Conservation (phyloP, 1,140 invertebrate species). For the Pinna nobilis region DNA sequence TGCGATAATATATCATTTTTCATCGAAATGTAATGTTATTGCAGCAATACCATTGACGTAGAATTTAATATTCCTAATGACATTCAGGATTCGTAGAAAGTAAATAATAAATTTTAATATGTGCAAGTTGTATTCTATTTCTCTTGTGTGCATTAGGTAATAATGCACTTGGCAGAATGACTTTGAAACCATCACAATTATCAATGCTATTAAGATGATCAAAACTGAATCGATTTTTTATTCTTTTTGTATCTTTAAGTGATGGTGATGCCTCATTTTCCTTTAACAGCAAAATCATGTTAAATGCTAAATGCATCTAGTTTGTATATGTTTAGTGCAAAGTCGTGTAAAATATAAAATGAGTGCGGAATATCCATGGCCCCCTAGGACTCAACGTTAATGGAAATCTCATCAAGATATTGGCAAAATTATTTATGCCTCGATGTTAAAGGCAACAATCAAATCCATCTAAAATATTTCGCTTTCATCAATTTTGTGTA, state of each 20-base stretch:
- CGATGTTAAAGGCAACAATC: conserved; percentile 38
- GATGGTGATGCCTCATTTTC: conserved; percentile 36
- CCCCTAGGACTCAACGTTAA: conserved; percentile 26
- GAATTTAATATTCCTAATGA: conserved; percentile 47
- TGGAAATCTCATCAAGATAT: conserved; percentile 40
- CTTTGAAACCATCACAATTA: conserved; percentile 52
- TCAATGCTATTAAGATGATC: conserved; percentile 48
- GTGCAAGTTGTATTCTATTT: conserved; percentile 44
- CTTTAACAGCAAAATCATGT: conserved; percentile 49
- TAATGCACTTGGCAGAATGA: conserved; percentile 48
- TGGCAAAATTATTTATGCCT: conserved; percentile 47
- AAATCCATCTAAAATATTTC: conserved; percentile 35
- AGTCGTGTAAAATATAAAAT: conserved; percentile 49
- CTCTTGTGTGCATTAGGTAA: conserved; percentile 51
- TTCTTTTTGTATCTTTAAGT: conserved; percentile 46
- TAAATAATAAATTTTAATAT: conserved; percentile 54
- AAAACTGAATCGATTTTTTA: conserved; percentile 50
- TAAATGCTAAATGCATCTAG: conserved; percentile 47
- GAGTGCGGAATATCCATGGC: conserved; percentile 24
- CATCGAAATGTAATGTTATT: conserved; percentile 1
- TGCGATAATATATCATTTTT: conserved; percentile 14
- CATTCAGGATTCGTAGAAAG: conserved; percentile 30
- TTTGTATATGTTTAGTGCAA: conserved; percentile 51
- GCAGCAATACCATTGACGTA: conserved; percentile 8
- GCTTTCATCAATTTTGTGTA: conserved; percentile 33